Base-by-base conservation (phyloP, 1,140 invertebrate species). In the Apolygus lucorum region DNA sequence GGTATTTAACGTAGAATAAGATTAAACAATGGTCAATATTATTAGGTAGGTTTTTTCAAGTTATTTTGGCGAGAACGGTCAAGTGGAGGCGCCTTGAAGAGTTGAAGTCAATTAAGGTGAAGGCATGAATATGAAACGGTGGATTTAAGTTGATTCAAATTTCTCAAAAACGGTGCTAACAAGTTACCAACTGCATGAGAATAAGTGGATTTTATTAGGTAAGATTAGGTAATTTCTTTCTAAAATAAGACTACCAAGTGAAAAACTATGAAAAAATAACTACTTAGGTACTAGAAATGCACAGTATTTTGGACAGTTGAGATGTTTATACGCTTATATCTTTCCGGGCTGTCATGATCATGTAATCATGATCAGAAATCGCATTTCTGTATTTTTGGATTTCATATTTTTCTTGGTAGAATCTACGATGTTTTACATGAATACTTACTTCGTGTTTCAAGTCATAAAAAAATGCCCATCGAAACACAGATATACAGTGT, bases 401-500 rank as follows among this genome's bases (percentile, higher is more conserved):
- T n/a, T n/a, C 17, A 25, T 21, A 62, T 11, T 4, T 4, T 17
- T 17, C 24, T 62, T 62, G n/a, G n/a, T 62, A 11, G 4, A 25
- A 17, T 62, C 54, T 8, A 11, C 17, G 21, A 62, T 11, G 21
- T 21, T 62, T 62, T 17, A 42, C 34, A 17, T 8, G 34, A 42
- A n/a, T n/a, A n/a, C n/a, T 42, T 42, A 17, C 17, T 4, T 42
- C 34, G 34, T 42, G 17, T 42, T 42, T 42, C 4, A 42, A 8
- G 4, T 42, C 17, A 4, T 11, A 62, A 62, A 11, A 21, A 62
- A 62, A 62, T 62, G 54, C 54, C 54, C 4, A 62, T 22, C 54
- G 54, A 62, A 62, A 62, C 54, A 21, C 54, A 62, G 54, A 62
- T 62, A 62, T 62, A 62, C 4, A 21, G 17, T 25, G 17, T 11